These are phyloP conservation scores for Alfaro cultratus DNA, from an alignment of 2,797 vertebrate genomes.

Conservation along the genomic window DNA sequence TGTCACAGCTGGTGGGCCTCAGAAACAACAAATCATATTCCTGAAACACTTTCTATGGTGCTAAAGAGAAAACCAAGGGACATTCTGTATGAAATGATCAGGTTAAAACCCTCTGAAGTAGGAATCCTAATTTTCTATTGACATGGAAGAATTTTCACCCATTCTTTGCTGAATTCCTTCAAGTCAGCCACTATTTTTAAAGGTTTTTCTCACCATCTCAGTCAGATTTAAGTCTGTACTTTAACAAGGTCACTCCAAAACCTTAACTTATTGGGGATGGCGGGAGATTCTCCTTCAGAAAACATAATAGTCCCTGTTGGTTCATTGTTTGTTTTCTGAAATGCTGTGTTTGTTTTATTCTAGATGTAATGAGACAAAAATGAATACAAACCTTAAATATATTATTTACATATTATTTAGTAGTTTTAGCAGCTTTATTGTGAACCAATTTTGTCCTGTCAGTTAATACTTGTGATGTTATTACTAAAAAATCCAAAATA, in stretches of 20 bases:
- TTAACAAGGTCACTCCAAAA: not conserved
- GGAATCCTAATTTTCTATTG: not conserved
- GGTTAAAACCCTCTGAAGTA: not conserved
- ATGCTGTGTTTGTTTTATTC: not conserved
- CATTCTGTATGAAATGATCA: not conserved
- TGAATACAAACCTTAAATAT: not conserved
- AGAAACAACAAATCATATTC: conserved; percentile 68
- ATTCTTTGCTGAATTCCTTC: not conserved
- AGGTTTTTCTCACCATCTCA: not conserved
- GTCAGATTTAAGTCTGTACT: not conserved
- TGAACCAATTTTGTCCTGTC: no score
- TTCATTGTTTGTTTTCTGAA: not conserved
- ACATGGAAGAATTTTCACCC: not conserved
- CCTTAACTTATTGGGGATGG: not conserved
- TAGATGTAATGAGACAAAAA: not conserved
- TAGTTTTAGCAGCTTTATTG: not conserved
- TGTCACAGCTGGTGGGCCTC: conserved; percentile 42
- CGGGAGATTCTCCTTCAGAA: no score
- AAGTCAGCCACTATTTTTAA: not conserved
- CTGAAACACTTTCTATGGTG: conserved; percentile 46
- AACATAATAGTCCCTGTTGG: not conserved
- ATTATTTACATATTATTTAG: not conserved
- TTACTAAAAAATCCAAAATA: no score
- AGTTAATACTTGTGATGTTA: no score
- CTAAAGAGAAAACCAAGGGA: not conserved